Percentiles rank a stretch among this genome's conserved stretches.
Conservation (phyloP, 1,140 invertebrate species). For the Hyposmocoma kahamanoa region DNA sequence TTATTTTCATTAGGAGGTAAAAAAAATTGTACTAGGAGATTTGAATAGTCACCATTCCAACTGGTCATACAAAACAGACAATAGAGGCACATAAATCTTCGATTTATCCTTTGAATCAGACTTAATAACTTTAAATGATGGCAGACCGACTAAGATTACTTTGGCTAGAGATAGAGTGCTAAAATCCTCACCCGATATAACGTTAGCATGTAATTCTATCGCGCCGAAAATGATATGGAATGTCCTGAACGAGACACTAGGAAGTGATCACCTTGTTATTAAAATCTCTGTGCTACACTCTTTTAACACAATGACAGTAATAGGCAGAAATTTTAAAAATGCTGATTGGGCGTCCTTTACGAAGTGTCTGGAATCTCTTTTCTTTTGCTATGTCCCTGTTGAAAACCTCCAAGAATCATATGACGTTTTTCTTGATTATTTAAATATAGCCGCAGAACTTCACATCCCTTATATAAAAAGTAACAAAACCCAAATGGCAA, state of each 20-base stretch:
- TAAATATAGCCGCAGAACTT: background rate
- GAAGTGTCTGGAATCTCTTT: no score
- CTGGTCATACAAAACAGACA: background rate
- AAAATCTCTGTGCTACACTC: background rate
- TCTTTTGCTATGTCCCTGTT: no score
- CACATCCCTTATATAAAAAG: background rate
- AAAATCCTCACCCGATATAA: conserved; percentile 1
- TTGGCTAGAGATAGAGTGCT: background rate
- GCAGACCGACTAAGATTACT: no score
- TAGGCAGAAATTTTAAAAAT: background rate
- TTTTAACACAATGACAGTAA: background rate
- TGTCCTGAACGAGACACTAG: background rate
- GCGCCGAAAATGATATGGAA: background rate
- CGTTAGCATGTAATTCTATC: background rate
- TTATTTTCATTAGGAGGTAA: background rate
- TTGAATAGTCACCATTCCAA: background rate
- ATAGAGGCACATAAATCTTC: background rate
- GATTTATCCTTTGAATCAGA: background rate
- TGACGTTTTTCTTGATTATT: background rate
- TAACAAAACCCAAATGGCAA: background rate
- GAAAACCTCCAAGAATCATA: background rate
- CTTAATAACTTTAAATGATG: no score
- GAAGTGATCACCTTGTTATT: background rate
- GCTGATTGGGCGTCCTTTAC: background rate
- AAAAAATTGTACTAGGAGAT: background rate